Conservation (phyloP, 1,140 invertebrate genomes). For the Ephestia elutella region DNA sequence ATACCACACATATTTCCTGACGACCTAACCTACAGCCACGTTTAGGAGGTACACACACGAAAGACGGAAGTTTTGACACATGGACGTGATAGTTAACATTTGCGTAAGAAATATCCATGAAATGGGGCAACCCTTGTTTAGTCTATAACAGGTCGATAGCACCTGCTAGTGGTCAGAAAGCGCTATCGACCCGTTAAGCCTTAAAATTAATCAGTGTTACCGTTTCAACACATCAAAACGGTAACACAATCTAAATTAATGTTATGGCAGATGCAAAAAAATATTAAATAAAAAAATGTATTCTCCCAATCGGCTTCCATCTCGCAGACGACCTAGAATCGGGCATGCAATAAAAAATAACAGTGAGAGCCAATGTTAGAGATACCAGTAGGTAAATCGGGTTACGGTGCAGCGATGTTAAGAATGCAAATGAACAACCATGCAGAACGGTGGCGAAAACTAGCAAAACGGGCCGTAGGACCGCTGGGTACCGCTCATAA, state of each 20-base stretch:
- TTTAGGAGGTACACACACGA: constrained; percentile 60
- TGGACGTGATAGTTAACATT: constrained; percentile 71
- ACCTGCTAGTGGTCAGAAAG: constrained; percentile 21
- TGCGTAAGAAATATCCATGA: constrained; percentile 69
- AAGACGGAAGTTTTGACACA: constrained; percentile 68
- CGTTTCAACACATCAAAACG: constrained; percentile 25
- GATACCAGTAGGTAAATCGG: constrained; percentile 58
- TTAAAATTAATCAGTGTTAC: constrained; percentile 44
- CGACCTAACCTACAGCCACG: constrained; percentile 56
- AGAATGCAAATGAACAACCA: constrained; percentile 70
- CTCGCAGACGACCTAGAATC: constrained; percentile 51
- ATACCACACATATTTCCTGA: constrained; percentile 72
- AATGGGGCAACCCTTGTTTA: constrained; percentile 74
- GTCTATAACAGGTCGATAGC: constrained; percentile 32
- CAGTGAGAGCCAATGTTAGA: constrained; percentile 54
- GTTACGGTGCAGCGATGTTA: constrained; percentile 68
- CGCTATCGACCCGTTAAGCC: constrained; percentile 30
- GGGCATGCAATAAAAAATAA: constrained; percentile 63
- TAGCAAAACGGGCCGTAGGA: constrained; percentile 51
- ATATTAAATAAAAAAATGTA: constrained; percentile 34
- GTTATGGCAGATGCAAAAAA: constrained; percentile 45
- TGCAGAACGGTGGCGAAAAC: constrained; percentile 65
- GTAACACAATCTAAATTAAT: constrained; percentile 38
- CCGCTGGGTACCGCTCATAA: constrained; percentile 33
- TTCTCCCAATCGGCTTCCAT: constrained; percentile 35